A percentile compares a stretch with the other conserved stretches of the same genome.
Conservation (phyloP, 2,888 invertebrate genomes). For the Parnassius smintheus region DNA sequence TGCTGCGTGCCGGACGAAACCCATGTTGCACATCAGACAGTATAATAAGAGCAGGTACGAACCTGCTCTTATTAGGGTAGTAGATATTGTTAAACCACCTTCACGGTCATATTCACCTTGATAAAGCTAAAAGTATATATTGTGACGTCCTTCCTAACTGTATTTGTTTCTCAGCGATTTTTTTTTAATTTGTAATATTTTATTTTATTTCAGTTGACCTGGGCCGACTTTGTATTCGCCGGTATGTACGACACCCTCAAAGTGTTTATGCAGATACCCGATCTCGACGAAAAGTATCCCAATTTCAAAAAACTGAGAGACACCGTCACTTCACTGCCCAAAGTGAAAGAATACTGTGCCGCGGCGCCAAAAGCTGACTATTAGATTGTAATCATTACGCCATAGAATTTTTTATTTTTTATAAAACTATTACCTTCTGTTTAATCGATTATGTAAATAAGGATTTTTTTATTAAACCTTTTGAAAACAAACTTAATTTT, state of each 20-base stretch:
- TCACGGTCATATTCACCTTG: too few relatives aligned
- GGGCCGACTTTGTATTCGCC: conserved; percentile 82
- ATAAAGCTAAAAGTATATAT: too few relatives aligned
- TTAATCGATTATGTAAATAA: background rate
- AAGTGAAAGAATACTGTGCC: conserved; percentile 48
- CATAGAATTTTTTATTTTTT: background rate
- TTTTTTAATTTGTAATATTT: too few relatives aligned
- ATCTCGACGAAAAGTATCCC: conserved; percentile 49
- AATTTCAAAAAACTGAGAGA: conserved; percentile 48
- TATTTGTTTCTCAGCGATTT: too few relatives aligned
- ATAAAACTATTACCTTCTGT: background rate
- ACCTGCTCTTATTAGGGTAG: too few relatives aligned
- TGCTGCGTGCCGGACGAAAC: too few relatives aligned
- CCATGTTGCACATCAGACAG: too few relatives aligned
- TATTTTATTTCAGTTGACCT: conserved; percentile 57
- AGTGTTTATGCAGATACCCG: conserved; percentile 39
- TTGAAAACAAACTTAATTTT: background rate
- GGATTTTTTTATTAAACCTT: background rate
- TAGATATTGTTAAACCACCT: too few relatives aligned
- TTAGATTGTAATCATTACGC: conserved; percentile 2
- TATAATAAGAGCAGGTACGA: too few relatives aligned
- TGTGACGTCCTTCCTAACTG: too few relatives aligned
- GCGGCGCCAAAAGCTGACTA: conserved; percentile 28
- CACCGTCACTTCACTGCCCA: conserved; percentile 41
- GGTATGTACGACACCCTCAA: conserved; percentile 73